Evolutionary conservation across 2,888 invertebrate genomes (phyloP), one percentile per base, ranked within the genome.

Genomic region (Thecocarcelia acutangulata): DNA sequence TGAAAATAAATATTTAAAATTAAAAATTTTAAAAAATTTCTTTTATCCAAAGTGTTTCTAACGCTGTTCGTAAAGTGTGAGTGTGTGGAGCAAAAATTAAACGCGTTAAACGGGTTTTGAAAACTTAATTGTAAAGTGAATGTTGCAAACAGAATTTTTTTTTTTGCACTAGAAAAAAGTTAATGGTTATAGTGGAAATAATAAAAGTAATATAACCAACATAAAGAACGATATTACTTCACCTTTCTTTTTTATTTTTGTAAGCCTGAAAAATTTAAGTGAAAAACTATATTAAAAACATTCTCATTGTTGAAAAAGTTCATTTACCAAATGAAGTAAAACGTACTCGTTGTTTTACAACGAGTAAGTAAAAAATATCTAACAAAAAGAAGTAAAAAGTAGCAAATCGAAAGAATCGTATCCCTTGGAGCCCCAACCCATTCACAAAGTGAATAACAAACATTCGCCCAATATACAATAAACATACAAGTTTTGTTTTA

Each of bases 11-110:
- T 46, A 50, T 15, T 42, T 56, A 48, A 76, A 56, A 42, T 61
- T 33, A 44, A 17, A 54, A 73, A 69, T 73, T 69, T 52, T 54
- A 9, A 13, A 21, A 59, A 78, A 68, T 77, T 54, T n/a, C n/a
- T 42, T 33, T 17, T 52, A 73, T 12, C 11, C 77, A 66, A 58
- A 13, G 44, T 77, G 61, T 81, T 77, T 76, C 58, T 44, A 63
- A 24, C 73, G 63, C 81, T 73, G 73, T 61, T 63, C 48, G 46
- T 56, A 73, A 69, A 40, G 81, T 81, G 81, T 82, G 78, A 74
- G 78, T 82, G 82, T 78, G 78, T 78, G 52, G 37, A 59, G 64
- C 48, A 52, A 24, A 19, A 42, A 69, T 69, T 46, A 52, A 46
- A 69, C n/a, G 21, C 48, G 13, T 19, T 40, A 68, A 76, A 70